Conservation (phyloP, 2,888 invertebrate species). For the Pristionchus mayeri region DNA sequence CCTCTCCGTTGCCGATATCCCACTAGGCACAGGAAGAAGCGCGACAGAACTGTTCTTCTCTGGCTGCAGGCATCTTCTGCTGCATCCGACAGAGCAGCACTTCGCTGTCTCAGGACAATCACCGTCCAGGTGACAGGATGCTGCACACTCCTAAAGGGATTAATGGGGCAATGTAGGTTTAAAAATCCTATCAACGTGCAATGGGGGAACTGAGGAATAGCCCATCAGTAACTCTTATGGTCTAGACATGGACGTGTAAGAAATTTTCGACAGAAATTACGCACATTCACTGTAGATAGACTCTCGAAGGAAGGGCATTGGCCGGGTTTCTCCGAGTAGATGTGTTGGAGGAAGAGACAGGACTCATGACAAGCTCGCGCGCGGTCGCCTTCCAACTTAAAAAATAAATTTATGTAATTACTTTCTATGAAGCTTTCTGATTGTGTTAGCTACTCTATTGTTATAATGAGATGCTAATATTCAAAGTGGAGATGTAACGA, state of each 20-base stretch:
- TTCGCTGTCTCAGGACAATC: conserved; percentile 76
- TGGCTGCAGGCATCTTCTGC: conserved; percentile 65
- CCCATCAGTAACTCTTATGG: too few species aligned
- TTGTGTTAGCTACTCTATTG: too few species aligned
- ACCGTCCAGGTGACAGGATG: conserved; percentile 76
- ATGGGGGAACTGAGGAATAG: too few species aligned
- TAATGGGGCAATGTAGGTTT: neutral
- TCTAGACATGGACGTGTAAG: too few species aligned
- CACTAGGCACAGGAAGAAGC: conserved; percentile 70
- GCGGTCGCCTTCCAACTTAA: neutral
- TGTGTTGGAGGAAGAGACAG: conserved; percentile 76
- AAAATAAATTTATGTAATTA: too few species aligned
- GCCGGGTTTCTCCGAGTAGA: conserved; percentile 76
- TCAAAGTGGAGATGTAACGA: too few species aligned
- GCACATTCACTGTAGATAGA: conserved; percentile 57
- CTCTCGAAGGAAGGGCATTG: conserved; percentile 74
- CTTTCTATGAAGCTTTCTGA: too few species aligned
- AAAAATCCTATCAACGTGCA: too few species aligned
- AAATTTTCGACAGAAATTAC: too few species aligned
- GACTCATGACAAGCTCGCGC: conserved; percentile 67
- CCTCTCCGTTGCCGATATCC: conserved; percentile 70
- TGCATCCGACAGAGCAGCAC: conserved; percentile 76
- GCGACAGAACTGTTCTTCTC: conserved; percentile 17
- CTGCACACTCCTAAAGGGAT: conserved; percentile 76
- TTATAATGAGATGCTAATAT: too few species aligned